phyloP scores from a whole-genome alignment of 2,888 invertebrate genomes.

The Lycophotia porphyrea region DNA sequence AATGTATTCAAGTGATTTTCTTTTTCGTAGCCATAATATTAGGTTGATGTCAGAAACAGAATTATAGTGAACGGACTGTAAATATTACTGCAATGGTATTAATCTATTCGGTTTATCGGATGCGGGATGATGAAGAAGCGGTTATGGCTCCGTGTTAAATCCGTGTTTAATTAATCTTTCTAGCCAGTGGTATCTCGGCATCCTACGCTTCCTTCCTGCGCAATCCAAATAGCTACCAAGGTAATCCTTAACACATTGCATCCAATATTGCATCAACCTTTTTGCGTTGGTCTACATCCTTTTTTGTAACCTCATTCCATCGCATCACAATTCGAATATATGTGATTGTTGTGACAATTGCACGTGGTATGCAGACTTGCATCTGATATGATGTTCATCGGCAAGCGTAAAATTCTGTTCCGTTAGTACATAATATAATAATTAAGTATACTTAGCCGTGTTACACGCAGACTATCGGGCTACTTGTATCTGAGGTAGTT shows the following conservation, averaged over 20 bases:
- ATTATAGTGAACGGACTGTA: too few species aligned
- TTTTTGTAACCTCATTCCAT: background rate
- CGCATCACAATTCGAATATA: background rate
- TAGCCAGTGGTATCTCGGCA: background rate
- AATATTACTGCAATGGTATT: too few species aligned
- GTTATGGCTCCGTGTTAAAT: too few species aligned
- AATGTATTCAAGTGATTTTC: too few species aligned
- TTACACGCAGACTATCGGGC: background rate
- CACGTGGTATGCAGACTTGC: constrained; percentile 9
- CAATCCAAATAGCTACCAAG: background rate
- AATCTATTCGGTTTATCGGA: too few species aligned
- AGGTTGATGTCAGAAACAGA: too few species aligned
- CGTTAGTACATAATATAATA: constrained; percentile 21
- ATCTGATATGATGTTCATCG: constrained; percentile 22
- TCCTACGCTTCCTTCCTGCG: background rate
- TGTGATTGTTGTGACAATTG: background rate
- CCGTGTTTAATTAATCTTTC: too few species aligned
- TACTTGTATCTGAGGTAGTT: background rate
- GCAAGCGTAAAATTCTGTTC: constrained; percentile 17
- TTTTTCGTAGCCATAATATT: too few species aligned
- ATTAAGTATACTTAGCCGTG: background rate
- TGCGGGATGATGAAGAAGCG: too few species aligned
- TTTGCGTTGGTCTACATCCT: background rate
- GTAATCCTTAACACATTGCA: background rate
- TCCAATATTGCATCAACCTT: too few species aligned